A percentile compares a stretch with the other conserved stretches of the same genome.
Conservation (phyloP, 2,113 vertebrate genomes). For the Dunckerocampus dactyliophorus region DNA sequence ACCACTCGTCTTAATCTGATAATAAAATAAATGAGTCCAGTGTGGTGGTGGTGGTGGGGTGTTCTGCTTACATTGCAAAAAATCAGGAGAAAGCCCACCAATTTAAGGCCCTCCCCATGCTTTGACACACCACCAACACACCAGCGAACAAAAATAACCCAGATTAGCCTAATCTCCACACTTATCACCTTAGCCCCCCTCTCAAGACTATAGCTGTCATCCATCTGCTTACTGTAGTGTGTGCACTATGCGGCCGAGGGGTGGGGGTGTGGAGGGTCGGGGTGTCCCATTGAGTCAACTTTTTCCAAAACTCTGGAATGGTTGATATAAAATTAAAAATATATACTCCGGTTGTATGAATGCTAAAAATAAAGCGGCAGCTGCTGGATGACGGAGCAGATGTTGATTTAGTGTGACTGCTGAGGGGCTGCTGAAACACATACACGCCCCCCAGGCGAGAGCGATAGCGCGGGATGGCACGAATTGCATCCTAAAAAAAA, state of each 20-base stretch:
- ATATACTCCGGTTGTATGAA: not conserved
- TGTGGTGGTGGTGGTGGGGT: not conserved
- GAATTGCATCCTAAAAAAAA: not conserved
- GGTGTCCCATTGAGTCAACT: constrained; percentile 30
- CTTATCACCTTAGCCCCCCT: constrained; percentile 63
- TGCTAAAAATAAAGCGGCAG: constrained; percentile 10
- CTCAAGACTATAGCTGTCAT: constrained; percentile 46
- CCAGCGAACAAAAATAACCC: constrained; percentile 71
- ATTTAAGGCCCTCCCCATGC: constrained; percentile 3
- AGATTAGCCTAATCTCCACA: constrained; percentile 81
- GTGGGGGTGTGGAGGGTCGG: constrained; percentile 25
- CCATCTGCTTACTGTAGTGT: constrained; percentile 53
- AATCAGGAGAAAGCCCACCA: not conserved
- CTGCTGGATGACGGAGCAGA: constrained; percentile 7
- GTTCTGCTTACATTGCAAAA: not conserved
- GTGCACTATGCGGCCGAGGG: constrained; percentile 30
- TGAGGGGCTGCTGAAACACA: constrained; percentile 18
- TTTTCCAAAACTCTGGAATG: constrained; percentile 3
- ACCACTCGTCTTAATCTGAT: constrained; percentile 22
- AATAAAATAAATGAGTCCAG: constrained; percentile 7
- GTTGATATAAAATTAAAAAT: not conserved
- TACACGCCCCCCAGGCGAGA: constrained; percentile 7
- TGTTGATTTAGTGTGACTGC: constrained; percentile 14
- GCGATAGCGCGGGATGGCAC: constrained; percentile 1
- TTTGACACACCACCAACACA: constrained; percentile 26